Conservation (phyloP, 2,113 vertebrate genomes). For the human region GRCh38 chr1:178451001-178451500, state of each 20-base stretch:
- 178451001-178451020: not conserved
- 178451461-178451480: conserved; percentile 49
- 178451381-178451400: not conserved
- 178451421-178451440: not conserved
- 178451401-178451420: not conserved
- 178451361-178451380: conserved; percentile 22
- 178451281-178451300: not conserved
- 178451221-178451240: not conserved
- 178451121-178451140: not conserved
- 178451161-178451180: not conserved
- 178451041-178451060: not conserved
- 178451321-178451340: not conserved
- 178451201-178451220: not conserved
- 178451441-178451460: not conserved
- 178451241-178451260: conserved; percentile 15
- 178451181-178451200: conserved; percentile 12
- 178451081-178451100: not conserved
- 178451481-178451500: conserved; percentile 41
- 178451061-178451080: not conserved
- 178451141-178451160: conserved; percentile 1
- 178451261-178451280: conserved; percentile 24
- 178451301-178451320: conserved; percentile 20
- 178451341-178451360: not conserved
- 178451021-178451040: not conserved
- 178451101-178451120: not conserved